Evolutionary conservation across 2,888 invertebrate genomes (phyloP), one percentile per base, ranked within the genome.

Genomic region (Mythimna loreyi): DNA sequence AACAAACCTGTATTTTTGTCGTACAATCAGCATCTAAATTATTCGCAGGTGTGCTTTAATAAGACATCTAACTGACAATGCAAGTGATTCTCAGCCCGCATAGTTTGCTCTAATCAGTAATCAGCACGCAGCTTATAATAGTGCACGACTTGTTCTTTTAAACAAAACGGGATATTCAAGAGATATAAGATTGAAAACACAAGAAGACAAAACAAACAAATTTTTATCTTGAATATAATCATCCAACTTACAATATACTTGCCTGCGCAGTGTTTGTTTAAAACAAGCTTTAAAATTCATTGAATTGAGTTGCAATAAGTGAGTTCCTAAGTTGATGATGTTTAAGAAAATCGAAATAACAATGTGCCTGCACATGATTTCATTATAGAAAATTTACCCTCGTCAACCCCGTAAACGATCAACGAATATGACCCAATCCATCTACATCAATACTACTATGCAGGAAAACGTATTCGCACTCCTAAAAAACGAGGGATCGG

Each of bases 11-110:
- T 71, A 55, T 65, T 63, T 71, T 53, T 21, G 50, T 23, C 23
- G 50, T 36, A 36, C 28, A 56, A 45, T 25, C 25, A 25, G 21
- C 36, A 52, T 61, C 25, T 28, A 50, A 75, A 28, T 49, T 70
- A 74, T 69, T 75, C 53, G 63, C 74, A 74, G 74, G 76, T 74
- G 76, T 30, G 70, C 59, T 64, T 75, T 59, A 74, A 75, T 63
- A 40, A 59, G 52, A 7, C 47, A 65, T 57, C 59, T 16, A 55
- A 60, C 45, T 57, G 57, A 74, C 60, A 58, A 61, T 28, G 47
- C 66, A 66, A 65, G 40, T 72, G 60, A 64, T 61, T 65, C 72
- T 61, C 45, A 53, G 36, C n/a, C 25, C 21, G 36, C 49, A 69
- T 58, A 45, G 19, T 49, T 16, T 19, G 16, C 23, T 30, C 45